Base-by-base conservation (phyloP, 1,140 invertebrate species). In the Lasioglossum albipes region DNA sequence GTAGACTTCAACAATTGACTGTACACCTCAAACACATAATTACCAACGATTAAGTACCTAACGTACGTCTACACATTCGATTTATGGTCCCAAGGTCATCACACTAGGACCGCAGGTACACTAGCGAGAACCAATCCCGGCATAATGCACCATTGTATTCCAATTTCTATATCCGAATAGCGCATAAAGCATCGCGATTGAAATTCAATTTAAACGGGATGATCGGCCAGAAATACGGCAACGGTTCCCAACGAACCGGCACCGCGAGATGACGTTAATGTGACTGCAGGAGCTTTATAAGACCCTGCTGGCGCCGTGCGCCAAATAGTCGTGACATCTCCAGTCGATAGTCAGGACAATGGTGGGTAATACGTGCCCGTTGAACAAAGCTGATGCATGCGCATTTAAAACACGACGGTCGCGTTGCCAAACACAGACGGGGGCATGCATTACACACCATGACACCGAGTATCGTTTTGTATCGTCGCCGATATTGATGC, bases 301-400 rank as follows among this genome's bases (percentile, higher is more conserved):
- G 70, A 61, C 70, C 54, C 2, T 4, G 54, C 65, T 22, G 42
- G 31, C 45, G 27, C 65, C 36, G 67, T 45, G 41, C 36, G 31
- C 22, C 45, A 54, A 75, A 66, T 66, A 75, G 73, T 75, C 31
- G n/a, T 52, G 45, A 49, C 61, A 75, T 36, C 12, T 31, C 45
- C 64, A 41, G 72, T 75, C 45, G 72, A 76, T 76, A 59, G n/a
- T 61, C 36, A 6, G 20, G 52, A 36, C n/a, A 68, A 45, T 5
- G n/a, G 16, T 7, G 52, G 41, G 6, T 69, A 61, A 61, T n/a
- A 61, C 36, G 12, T 31, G n/a, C 10, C 52, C 36, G n/a, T 45
- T 22, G 75, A 59, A 61, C 66, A 27, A 68, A 61, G 54, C 52
- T 76, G 66, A 76, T 69, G 75, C 52, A 69, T 49, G 66, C 41